Conservation (phyloP, 2,797 vertebrate genomes). For the Crocidura indochinensis region DNA sequence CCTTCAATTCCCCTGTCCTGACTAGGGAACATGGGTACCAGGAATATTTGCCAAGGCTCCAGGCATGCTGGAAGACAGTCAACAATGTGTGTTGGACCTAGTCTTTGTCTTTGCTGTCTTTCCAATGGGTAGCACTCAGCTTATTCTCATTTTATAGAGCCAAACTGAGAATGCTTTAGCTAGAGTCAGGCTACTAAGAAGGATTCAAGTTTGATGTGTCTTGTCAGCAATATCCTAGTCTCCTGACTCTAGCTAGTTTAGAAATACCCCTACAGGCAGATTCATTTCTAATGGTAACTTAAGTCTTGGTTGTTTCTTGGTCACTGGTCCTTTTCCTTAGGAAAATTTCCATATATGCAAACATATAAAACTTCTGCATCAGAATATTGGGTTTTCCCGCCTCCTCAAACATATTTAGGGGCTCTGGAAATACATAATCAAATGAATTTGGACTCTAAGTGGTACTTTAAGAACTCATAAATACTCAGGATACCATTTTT, state of each 20-base stretch:
- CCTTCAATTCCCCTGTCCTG: background rate
- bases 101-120: background rate
- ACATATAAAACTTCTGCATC: background rate
- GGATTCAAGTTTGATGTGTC: background rate
- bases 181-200: background rate
- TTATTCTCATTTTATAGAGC: slow-evolving; percentile 34
- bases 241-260: no score
- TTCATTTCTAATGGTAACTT: background rate
- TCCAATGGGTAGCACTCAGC: background rate
- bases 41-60: background rate
- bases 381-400: background rate
- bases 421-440: slow-evolving; percentile 31
- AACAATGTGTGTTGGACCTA: background rate
- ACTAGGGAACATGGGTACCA: background rate
- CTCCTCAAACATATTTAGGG: background rate
- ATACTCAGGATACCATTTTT: slow-evolving; percentile 72
- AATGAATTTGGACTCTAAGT: slow-evolving; percentile 38
- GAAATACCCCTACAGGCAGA: background rate
- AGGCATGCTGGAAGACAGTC: background rate
- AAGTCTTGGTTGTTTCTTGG: background rate
- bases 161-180: slow-evolving; percentile 6
- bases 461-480: slow-evolving; percentile 71
- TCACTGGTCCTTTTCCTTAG: background rate
- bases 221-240: background rate
- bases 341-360: background rate